Conservation (phyloP, 2,797 vertebrate genomes). For the Oreonectes daqikongensis region DNA sequence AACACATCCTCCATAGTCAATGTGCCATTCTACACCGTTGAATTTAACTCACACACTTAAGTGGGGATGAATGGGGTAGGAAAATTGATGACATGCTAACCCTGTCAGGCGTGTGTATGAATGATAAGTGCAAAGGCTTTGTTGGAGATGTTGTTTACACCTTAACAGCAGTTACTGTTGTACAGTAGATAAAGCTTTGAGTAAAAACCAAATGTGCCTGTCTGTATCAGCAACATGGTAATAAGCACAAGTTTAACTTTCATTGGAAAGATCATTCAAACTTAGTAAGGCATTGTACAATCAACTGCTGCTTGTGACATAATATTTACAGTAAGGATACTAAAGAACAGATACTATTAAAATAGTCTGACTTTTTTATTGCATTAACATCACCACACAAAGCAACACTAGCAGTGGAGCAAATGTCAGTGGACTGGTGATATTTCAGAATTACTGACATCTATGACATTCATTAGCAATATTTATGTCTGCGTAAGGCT, state of each 20-base stretch:
- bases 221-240: neutral
- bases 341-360: neutral
- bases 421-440: neutral
- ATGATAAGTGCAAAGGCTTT: slow-evolving; percentile 40
- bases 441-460: slow-evolving; percentile 1
- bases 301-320: neutral
- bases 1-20: slow-evolving; percentile 25
- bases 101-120: slow-evolving; percentile 26
- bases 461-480: slow-evolving; percentile 1
- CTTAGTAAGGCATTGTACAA: neutral
- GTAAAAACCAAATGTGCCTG: neutral
- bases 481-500: neutral
- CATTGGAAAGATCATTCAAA: slow-evolving; percentile 16
- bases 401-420: neutral
- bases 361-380: neutral
- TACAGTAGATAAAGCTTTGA: slow-evolving; percentile 31
- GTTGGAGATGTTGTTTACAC: slow-evolving; percentile 23
- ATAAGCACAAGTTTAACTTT: neutral
- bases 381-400: neutral
- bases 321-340: neutral
- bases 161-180: slow-evolving; percentile 8
- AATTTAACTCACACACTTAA: slow-evolving; percentile 26
- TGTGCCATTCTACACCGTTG: slow-evolving; percentile 2
- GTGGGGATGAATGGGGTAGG: slow-evolving; percentile 14
- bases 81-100: slow-evolving; percentile 22